These are phyloP conservation scores for Ceramica pisi DNA, from an alignment of 2,888 invertebrate genomes.

Conservation along the genomic window DNA sequence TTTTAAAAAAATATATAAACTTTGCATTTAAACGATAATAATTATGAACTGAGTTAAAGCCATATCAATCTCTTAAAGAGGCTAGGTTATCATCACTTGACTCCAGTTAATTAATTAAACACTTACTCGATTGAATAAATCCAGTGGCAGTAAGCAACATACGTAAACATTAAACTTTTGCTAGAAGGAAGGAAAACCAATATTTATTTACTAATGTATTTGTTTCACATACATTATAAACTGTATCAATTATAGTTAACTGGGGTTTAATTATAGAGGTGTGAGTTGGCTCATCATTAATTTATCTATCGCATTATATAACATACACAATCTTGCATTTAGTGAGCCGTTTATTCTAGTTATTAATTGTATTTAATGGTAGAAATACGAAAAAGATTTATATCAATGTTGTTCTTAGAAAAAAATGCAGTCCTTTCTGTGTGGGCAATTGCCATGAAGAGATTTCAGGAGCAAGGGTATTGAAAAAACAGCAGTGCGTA, in stretches of 20 bases:
- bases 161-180: conserved; percentile 31
- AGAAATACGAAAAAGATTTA: not conserved
- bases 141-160: conserved; percentile 1
- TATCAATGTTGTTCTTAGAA: not conserved
- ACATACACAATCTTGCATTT: not conserved
- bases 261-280: conserved; percentile 14
- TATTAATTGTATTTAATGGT: not conserved
- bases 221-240: conserved; percentile 20
- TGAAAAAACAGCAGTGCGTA: not conserved
- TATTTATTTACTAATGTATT: conserved; percentile 6
- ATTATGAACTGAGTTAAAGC: conserved; percentile 30
- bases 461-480: conserved; percentile 2
- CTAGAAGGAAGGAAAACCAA: conserved; percentile 50
- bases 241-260: conserved; percentile 15
- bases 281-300: not conserved
- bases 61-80: conserved; percentile 49
- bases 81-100: conserved; percentile 55
- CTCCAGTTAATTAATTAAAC: conserved; percentile 46
- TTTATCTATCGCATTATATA: not conserved
- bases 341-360: not conserved
- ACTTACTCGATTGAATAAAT: conserved; percentile 38
- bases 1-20: conserved; percentile 15
- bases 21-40: conserved; percentile 20
- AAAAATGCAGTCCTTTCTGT: not conserved
- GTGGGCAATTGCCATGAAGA: not conserved